These are phyloP conservation scores for Drosophila meridiana DNA, from an alignment of 2,888 invertebrate species.

Conservation along the genomic window DNA sequence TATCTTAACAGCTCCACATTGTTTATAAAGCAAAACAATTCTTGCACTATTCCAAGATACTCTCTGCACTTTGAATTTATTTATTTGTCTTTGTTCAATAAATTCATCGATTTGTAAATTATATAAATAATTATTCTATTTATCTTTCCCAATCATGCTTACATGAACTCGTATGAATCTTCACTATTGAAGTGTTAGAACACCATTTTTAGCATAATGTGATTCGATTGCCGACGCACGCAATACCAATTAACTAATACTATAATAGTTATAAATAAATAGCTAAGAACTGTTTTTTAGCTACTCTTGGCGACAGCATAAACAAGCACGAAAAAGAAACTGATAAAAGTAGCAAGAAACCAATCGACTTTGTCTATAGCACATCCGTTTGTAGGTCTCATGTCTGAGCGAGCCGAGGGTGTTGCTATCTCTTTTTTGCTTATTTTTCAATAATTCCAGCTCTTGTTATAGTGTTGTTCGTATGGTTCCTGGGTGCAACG, in stretches of 20 bases:
- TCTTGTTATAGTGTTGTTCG: slow-evolving; percentile 35
- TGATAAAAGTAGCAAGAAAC: slow-evolving; percentile 11
- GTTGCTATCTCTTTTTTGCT: slow-evolving; percentile 17
- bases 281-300: background rate
- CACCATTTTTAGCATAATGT: background rate
- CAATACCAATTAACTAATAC: background rate
- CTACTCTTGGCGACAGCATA: slow-evolving; percentile 7
- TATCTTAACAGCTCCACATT: too few relatives aligned
- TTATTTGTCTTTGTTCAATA: too few relatives aligned
- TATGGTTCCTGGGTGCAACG: slow-evolving; percentile 29
- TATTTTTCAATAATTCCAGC: slow-evolving; percentile 64
- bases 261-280: background rate
- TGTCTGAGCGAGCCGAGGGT: background rate
- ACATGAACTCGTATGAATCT: background rate
- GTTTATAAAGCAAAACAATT: too few relatives aligned
- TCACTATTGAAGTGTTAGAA: too few relatives aligned
- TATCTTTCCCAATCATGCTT: background rate
- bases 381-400: slow-evolving; percentile 64
- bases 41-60: too few relatives aligned
- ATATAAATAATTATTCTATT: background rate
- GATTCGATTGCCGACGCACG: background rate
- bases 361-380: slow-evolving; percentile 65
- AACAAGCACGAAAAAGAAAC: slow-evolving; percentile 13
- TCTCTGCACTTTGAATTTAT: too few relatives aligned
- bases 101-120: too few relatives aligned